Evolutionary conservation across 2,113 vertebrate genomes (phyloP), one percentile per base, ranked within the genome.

Genomic region (Sitta europaea): DNA sequence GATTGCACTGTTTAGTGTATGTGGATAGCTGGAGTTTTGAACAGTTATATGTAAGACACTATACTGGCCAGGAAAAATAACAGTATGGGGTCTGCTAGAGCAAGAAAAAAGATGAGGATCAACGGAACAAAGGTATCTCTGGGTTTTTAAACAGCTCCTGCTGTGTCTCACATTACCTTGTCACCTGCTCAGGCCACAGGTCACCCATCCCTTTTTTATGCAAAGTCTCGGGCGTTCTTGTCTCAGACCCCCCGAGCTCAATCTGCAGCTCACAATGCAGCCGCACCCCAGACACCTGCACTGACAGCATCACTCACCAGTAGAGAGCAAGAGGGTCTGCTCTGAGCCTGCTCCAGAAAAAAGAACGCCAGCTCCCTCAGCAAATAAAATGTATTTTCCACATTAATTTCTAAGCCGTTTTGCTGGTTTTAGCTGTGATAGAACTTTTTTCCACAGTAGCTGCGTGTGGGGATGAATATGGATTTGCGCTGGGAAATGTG

Each of bases 131-230:
- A 89, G 21, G 11, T n/a, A 35, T 19, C 9, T 29, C 29, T 22
- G n/a, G 9, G 14, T 1, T 53, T 89, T 54, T 40, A 19, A 31
- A 15, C 1, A 4, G 24, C 14, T 67, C 21, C 47, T 67, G 16
- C 33, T 0, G 1, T 45, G 23, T 53, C 23, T 61, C 28, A 40
- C 7, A 1, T 19, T 29, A 15, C 28, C 15, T 42, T 27, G 8
- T 58, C 23, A n/a, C n/a, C 59, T 14, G 53, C 11, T n/a, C 21
- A 58, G 24, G 53, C 24, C 61, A 54, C 19, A 47, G 13, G 28
- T 29, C 8, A 2, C 14, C 1, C 0, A 28, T 13, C 9, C 7
- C 23, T 22, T 40, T 63, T 12, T 50, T 28, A 28, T 43, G 22
- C 38, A 53, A n/a, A 42, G 21, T 7, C 7, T 77, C 0, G 0